These are phyloP conservation scores for Poecilia latipinna DNA, from an alignment of 2,113 vertebrate genomes.

Conservation along the genomic window DNA sequence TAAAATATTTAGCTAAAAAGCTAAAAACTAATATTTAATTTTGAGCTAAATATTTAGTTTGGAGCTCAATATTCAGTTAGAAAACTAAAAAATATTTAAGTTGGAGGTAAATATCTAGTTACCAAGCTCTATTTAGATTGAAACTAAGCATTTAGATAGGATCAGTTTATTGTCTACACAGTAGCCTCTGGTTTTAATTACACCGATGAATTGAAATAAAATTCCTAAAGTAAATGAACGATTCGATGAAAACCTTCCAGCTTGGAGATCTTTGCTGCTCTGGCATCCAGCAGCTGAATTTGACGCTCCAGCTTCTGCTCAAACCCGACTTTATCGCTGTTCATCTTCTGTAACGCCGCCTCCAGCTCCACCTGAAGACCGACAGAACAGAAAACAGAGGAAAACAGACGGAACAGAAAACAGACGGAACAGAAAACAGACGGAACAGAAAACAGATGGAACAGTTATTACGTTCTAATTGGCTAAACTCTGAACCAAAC, in stretches of 20 bases:
- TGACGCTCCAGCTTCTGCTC: constrained; percentile 81
- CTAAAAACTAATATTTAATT: too few relatives aligned
- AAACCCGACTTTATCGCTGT: constrained; percentile 40
- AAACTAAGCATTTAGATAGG: too few relatives aligned
- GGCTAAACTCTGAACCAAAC: too few relatives aligned
- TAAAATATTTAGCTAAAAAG: too few relatives aligned
- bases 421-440: neutral
- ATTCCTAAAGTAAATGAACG: neutral
- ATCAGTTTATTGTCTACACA: too few relatives aligned
- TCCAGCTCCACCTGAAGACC: constrained; percentile 81
- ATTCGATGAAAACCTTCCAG: constrained; percentile 85
- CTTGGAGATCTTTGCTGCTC: constrained; percentile 83
- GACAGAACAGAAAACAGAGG: neutral
- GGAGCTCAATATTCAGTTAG: too few relatives aligned
- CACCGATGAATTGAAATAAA: neutral
- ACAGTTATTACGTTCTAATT: too few relatives aligned
- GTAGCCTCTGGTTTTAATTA: too few relatives aligned
- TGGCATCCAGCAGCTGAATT: constrained; percentile 85
- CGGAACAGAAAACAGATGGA: neutral
- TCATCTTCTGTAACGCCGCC: constrained; percentile 80
- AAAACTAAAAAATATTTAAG: too few relatives aligned
- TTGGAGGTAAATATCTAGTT: too few relatives aligned
- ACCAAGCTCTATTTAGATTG: too few relatives aligned
- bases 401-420: neutral
- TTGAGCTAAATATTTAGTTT: too few relatives aligned